Base-by-base conservation (phyloP, 2,888 invertebrate genomes). In the Pammene aurita region DNA sequence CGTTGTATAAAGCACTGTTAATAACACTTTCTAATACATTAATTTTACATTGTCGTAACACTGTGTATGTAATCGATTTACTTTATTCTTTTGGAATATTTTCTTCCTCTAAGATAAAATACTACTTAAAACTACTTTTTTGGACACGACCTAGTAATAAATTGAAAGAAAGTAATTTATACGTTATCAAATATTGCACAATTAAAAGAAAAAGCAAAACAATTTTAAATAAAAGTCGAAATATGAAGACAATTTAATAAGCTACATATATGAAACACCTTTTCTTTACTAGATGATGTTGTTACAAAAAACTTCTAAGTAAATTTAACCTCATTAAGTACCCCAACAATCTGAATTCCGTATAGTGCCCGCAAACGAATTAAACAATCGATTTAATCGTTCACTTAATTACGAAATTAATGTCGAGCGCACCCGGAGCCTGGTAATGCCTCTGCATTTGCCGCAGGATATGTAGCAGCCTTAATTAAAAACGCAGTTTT, bases 321-420 rank as follows among this genome's bases (percentile, higher is more conserved):
- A 2, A 1, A 9, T 38, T 38, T 38, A 38, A 38, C 44, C 10
- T 18, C 50, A 62, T 13, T 13, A 10, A 10, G 16, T 13, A n/a
- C 18, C 5, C 11, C 11, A 41, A 38, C 81, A 80, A 84, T 82
- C 79, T 77, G 75, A 76, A 80, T 73, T 74, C 80, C 73, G 75
- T 76, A 79, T 77, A 72, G 77, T 74, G 70, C 72, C 86, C 84
- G 77, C 85, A 85, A 85, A 82, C 83, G 81, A 85, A 86, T 87
- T 83, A 84, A 86, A 84, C 84, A 86, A 88, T 87, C 86, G 85
- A 85, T 88, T 88, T 81, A 84, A 86, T 84, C 83, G 83, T 80
- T 80, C 81, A 82, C 84, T 88, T 87, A 86, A 88, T 88, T 88
- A 85, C 84, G 77, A 86, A 87, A 88, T 88, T 87, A 87, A 86